These are phyloP conservation scores for Sialis lutaria DNA, from an alignment of 2,888 invertebrate genomes.

Conservation along the genomic window DNA sequence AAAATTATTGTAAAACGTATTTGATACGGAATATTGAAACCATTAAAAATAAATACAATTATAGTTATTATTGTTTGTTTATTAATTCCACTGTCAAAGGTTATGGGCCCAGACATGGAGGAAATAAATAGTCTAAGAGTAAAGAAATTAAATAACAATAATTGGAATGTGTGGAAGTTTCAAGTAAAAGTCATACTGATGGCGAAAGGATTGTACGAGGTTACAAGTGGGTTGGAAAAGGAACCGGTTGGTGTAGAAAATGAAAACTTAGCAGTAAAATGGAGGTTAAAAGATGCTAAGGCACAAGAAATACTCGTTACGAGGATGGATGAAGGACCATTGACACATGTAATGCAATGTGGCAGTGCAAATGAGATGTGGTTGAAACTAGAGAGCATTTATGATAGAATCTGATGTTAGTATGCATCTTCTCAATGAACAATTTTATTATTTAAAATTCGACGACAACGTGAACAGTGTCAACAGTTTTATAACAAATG, in stretches of 20 bases:
- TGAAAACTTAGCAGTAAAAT: constrained; percentile 4
- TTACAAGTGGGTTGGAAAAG: not conserved
- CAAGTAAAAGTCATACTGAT: constrained; percentile 8
- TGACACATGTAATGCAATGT: constrained; percentile 12
- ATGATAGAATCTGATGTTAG: constrained; percentile 8
- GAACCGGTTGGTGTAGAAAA: not conserved
- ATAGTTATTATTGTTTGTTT: too few relatives aligned
- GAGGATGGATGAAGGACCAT: constrained; percentile 11
- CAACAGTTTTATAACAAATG: not conserved
- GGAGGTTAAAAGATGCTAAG: constrained; percentile 11
- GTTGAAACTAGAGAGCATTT: constrained; percentile 7
- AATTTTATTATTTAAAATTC: not conserved
- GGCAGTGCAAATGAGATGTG: constrained; percentile 12
- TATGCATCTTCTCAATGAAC: constrained; percentile 9
- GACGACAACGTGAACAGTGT: too few relatives aligned
- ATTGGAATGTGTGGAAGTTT: constrained; percentile 11
- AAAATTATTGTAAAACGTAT: too few relatives aligned
- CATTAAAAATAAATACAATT: too few relatives aligned
- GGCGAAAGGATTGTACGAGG: not conserved
- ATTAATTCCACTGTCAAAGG: too few relatives aligned
- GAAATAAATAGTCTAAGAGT: constrained; percentile 3
- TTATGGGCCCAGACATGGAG: too few relatives aligned
- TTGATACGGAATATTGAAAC: too few relatives aligned
- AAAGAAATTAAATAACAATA: not conserved
- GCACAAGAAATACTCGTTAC: constrained; percentile 12